Percentiles rank a stretch among this genome's conserved stretches.
phyloP scores from a whole-genome alignment of 2,888 invertebrate genomes.

The Cactoblastis cactorum region DNA sequence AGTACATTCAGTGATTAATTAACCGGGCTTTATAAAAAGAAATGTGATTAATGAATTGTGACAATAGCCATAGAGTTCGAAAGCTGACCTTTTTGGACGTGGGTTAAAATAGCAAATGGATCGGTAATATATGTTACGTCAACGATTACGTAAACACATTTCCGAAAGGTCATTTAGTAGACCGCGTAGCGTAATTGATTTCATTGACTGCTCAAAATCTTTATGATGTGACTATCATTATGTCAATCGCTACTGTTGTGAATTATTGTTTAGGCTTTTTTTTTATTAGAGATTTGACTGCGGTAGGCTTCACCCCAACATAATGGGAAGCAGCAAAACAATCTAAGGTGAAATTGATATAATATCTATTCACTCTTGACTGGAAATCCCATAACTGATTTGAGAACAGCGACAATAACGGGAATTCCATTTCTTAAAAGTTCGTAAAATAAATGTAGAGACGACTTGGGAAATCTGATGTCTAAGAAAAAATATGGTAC shows the following conservation, averaged over 20 bases:
- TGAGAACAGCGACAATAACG: too few species aligned
- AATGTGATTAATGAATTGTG: slow-evolving; percentile 37
- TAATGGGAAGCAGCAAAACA: too few species aligned
- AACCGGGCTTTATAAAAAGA: slow-evolving; percentile 22
- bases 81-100: slow-evolving; percentile 15
- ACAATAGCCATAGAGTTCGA: slow-evolving; percentile 23
- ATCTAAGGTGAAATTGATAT: too few species aligned
- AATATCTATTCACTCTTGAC: too few species aligned
- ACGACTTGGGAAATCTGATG: too few species aligned
- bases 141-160: background rate
- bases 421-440: too few species aligned
- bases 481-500: too few species aligned
- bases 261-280: background rate
- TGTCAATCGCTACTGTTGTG: background rate
- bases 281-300: too few species aligned
- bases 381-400: too few species aligned
- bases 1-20: background rate
- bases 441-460: too few species aligned
- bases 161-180: slow-evolving; percentile 9
- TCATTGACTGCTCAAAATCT: slow-evolving; percentile 1
- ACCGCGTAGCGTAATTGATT: background rate
- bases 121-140: slow-evolving; percentile 6
- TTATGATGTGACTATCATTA: background rate
- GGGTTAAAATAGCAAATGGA: slow-evolving; percentile 7
- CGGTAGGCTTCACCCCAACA: too few species aligned